Base-by-base conservation (phyloP, 2,888 invertebrate genomes). In the Drosophila atripex region DNA sequence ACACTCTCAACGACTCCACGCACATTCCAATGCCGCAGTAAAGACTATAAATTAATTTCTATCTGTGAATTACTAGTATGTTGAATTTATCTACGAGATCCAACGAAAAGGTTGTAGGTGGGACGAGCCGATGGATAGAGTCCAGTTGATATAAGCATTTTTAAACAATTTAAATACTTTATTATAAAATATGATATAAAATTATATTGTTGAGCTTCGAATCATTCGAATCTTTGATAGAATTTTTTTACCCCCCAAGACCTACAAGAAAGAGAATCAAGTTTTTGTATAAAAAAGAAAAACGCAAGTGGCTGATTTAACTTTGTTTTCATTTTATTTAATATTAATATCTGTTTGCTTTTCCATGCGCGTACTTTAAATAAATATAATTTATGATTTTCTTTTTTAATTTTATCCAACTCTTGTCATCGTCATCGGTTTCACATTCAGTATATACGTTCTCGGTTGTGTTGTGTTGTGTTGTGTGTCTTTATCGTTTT, bases 341-440 rank as follows among this genome's bases (percentile, higher is more conserved):
- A 88, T 85, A 87, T 88, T 85, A 85, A 88, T 88, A 87, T 85
- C 87, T 85, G 77, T 73, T 84, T 85, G 84, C 82, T 87, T 85
- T 38, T 88, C 86, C 88, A 85, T 88, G 85, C 83, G 83, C 83
- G 84, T 84, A 84, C 87, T 75, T 88, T 85, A 85, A 84, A 84
- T 85, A 85, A 85, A 85, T 85, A 85, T 85, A 85, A 84, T 88
- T 86, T 84, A 86, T 76, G 76, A 73, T 80, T 79, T 70, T 49
- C 63, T 14, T 60, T 53, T 59, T 64, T 88, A 18, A 16, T 39
- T 39, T 68, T 45, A 46, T 51, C 52, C 45, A 53, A 25, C 39
- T 49, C 18, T 32, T 4, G 16, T 39, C 39, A 16, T 35, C 35
- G 35, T 35, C 35, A 35, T 35, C 35, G n/a, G 49, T 43, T 64